Percentiles rank a stretch among this genome's conserved stretches.
Conservation (phyloP, 2,888 invertebrate genomes). For the Chrysolina americana region DNA sequence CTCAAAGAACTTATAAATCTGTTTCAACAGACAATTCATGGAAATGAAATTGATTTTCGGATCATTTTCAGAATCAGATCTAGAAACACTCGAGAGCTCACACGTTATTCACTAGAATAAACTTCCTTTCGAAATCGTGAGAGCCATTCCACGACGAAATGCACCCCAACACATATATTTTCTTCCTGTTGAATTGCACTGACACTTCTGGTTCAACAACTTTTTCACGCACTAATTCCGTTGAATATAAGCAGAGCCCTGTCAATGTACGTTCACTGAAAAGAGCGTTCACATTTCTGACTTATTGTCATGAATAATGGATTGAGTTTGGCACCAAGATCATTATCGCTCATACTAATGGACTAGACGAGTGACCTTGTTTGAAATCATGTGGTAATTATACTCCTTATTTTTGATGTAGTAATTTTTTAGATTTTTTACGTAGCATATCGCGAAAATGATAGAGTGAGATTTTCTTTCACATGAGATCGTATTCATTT, state of each 20-base stretch:
- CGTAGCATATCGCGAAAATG: neutral
- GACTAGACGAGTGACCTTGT: conserved; percentile 22
- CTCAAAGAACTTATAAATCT: no score
- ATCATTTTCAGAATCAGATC: no score
- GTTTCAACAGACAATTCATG: no score
- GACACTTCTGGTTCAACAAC: conserved; percentile 9
- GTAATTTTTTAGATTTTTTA: neutral
- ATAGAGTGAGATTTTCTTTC: neutral
- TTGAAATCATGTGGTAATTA: neutral
- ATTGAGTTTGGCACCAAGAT: conserved; percentile 24
- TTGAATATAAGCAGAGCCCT: conserved; percentile 19
- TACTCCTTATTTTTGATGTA: neutral
- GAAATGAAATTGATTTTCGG: no score
- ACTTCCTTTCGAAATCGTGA: neutral
- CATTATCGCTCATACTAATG: conserved; percentile 27
- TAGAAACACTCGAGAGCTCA: no score
- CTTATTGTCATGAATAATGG: conserved; percentile 29
- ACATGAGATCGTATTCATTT: neutral
- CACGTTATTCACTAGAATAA: no score
- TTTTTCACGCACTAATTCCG: conserved; percentile 25
- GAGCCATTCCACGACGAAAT: neutral
- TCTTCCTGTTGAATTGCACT: neutral
- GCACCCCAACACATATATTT: conserved; percentile 14
- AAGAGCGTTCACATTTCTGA: conserved; percentile 27
- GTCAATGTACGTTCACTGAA: conserved; percentile 29